Conservation (phyloP, 2,888 invertebrate genomes). For the Drosophila emarginata region DNA sequence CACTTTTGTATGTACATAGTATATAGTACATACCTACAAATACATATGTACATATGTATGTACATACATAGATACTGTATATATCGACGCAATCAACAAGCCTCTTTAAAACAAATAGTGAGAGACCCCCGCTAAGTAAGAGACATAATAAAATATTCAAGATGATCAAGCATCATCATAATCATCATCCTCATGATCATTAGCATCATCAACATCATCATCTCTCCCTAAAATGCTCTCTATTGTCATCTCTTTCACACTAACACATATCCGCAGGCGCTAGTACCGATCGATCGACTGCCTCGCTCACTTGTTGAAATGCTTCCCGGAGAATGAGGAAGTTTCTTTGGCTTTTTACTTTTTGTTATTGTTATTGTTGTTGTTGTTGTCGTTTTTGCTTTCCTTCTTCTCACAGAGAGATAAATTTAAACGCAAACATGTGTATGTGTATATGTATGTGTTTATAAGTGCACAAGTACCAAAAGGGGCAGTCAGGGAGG, state of each 20-base stretch:
- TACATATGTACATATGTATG: neutral
- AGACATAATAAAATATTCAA: conserved; percentile 64
- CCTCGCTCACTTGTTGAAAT: conserved; percentile 71
- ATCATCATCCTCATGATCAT: conserved; percentile 27
- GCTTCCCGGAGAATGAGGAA: conserved; percentile 76
- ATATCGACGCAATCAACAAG: conserved; percentile 50
- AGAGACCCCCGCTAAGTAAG: conserved; percentile 79
- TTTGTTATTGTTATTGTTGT: no score
- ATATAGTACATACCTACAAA: neutral
- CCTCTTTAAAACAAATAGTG: conserved; percentile 71
- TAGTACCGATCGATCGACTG: conserved; percentile 33
- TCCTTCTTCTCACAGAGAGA: conserved; percentile 20
- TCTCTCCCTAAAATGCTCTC: conserved; percentile 15
- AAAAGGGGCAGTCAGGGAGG: conserved; percentile 19
- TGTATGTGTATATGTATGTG: conserved; percentile 16
- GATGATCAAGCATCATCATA: conserved; percentile 6
- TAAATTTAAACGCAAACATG: conserved; percentile 53
- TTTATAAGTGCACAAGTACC: conserved; percentile 29
- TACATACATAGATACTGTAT: conserved; percentile 1
- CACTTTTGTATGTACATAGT: neutral
- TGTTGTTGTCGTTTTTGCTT: conserved; percentile 8
- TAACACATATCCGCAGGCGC: conserved; percentile 20
- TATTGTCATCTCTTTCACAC: conserved; percentile 29
- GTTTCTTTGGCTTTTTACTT: conserved; percentile 53
- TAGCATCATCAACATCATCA: conserved; percentile 12